Evolutionary conservation across 2,113 vertebrate genomes (phyloP).

Genomic region (Oncorhynchus mykiss): DNA sequence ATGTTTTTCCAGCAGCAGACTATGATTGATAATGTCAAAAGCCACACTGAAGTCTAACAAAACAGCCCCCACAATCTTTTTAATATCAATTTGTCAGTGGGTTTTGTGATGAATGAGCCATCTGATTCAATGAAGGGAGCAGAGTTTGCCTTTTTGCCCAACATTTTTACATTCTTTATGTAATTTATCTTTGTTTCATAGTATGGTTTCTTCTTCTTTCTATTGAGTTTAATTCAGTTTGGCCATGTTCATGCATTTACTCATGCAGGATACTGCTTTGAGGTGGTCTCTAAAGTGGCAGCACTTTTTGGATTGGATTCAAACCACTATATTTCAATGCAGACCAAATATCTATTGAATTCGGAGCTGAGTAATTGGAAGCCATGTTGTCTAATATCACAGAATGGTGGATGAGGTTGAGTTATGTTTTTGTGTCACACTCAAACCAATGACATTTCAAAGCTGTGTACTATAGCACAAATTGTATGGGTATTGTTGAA

Average conservation of each 20-base stretch:
- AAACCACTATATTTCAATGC: slow-evolving; percentile 70
- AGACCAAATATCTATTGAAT: slow-evolving; percentile 73
- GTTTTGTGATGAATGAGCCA: too few relatives aligned
- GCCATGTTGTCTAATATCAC: slow-evolving; percentile 55
- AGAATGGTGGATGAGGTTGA: slow-evolving; percentile 34
- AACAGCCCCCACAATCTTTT: too few relatives aligned
- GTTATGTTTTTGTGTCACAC: slow-evolving; percentile 73
- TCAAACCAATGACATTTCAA: slow-evolving; percentile 71
- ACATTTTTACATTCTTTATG: too few relatives aligned
- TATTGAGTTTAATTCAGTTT: too few relatives aligned
- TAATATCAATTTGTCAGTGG: too few relatives aligned
- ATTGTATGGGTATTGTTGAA: slow-evolving; percentile 72
- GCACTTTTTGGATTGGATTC: slow-evolving; percentile 74
- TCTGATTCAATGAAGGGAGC: too few relatives aligned
- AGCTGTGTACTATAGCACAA: slow-evolving; percentile 64
- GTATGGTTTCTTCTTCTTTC: too few relatives aligned
- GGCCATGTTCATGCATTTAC: slow-evolving; percentile 67
- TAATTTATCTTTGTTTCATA: too few relatives aligned
- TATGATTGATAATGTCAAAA: too few relatives aligned
- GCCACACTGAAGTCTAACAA: too few relatives aligned
- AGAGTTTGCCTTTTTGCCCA: too few relatives aligned
- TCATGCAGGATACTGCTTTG: slow-evolving; percentile 65
- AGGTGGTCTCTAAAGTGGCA: slow-evolving; percentile 66
- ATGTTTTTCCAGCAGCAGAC: too few relatives aligned
- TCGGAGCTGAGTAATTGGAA: slow-evolving; percentile 74